A percentile compares a stretch with the other conserved stretches of the same genome.
phyloP scores from a whole-genome alignment of 2,888 invertebrate species.

The Athrips mouffetella region DNA sequence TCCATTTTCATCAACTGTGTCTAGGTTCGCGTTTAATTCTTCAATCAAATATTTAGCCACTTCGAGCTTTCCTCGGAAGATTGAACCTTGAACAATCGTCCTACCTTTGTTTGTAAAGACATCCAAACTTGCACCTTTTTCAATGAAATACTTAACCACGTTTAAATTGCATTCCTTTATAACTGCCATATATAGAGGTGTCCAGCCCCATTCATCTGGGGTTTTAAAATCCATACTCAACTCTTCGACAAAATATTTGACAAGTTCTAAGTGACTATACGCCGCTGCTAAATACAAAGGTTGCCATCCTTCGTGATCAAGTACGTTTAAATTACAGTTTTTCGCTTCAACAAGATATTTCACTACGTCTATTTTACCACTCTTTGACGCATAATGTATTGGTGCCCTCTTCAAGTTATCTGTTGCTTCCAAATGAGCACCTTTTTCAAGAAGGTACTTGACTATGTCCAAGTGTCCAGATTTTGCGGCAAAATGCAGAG shows the following conservation, averaged over 20 bases:
- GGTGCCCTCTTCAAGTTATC: not conserved
- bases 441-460: constrained; percentile 1
- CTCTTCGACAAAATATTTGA: constrained; percentile 9
- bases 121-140: not conserved
- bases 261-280: not conserved
- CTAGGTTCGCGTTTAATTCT: not conserved
- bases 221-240: not conserved
- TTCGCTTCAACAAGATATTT: constrained; percentile 5
- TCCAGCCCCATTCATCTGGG: not conserved
- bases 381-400: not conserved
- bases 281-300: constrained; percentile 6
- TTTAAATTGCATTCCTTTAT: not conserved
- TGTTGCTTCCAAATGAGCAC: not conserved
- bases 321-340: not conserved
- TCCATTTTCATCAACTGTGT: not conserved
- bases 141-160: not conserved
- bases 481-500: not conserved
- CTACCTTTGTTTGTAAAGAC: not conserved
- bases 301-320: not conserved
- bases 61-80: not conserved
- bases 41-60: constrained; percentile 12
- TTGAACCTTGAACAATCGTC: constrained; percentile 7
- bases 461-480: constrained; percentile 6
- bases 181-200: not conserved
- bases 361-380: not conserved